Base-by-base conservation (phyloP, 2,113 vertebrate genomes). In the Chrysemys picta region DNA sequence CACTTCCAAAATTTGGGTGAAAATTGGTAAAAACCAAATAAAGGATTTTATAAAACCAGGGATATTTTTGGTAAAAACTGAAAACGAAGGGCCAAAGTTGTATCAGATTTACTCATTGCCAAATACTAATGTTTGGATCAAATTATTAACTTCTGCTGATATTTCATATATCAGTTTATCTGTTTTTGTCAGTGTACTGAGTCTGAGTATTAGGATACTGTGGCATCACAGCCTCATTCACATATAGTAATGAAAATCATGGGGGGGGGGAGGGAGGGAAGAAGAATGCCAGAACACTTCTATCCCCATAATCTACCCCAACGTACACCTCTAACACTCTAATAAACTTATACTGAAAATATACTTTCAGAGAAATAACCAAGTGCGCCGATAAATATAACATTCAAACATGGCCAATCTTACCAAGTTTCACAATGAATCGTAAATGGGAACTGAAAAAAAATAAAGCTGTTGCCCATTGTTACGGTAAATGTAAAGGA, bases 401-500 rank as follows among this genome's bases (percentile, higher is more conserved):
- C 88, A 89, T 93, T 93, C n/a, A 88, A 84, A 92, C 86, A 93
- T 95, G 93, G 96, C 93, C 95, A 93, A 95, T 97, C 96, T 96
- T 93, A 96, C 93, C 94, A 89, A 96, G 96, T 98, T 98, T 98
- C 98, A 97, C 85, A 97, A 97, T 98, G 97, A 98, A 97, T 98
- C 95, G 47, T 83, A 97, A 97, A 97, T 97, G 97, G 97, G 96
- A 98, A 98, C 98, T 96, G 95, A 96, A 94, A 95, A 90, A 95
- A 10, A 96, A 91, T 52, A 53, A 96, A 97, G 85, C 82, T 94
- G 91, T 96, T 98, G 98, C 91, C 96, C 24, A 91, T 98, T 87
- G 17, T 99, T 99, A 99, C 98, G 86, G 98, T 98, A 98, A 99
- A 89, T 89, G 96, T 94, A 98, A 98, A 98, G 99, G 98, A 98